Evolutionary conservation across 2,888 invertebrate species (phyloP), one percentile per base, ranked within the genome.

Genomic region (Eumerus sabulonum): DNA sequence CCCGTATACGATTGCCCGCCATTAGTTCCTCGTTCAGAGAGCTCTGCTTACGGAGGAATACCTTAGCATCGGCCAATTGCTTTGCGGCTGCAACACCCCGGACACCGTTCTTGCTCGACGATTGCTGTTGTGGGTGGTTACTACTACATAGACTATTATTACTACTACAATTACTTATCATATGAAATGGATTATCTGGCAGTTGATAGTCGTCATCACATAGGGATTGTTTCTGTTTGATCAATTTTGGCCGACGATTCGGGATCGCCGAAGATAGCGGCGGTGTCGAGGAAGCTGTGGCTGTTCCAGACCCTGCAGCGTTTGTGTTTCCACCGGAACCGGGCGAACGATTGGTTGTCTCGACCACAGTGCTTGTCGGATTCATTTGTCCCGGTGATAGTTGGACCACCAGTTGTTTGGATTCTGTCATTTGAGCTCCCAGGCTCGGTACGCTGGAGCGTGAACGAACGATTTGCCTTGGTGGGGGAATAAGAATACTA

Each of bases 1-100:
- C 96, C 76, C 93, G 90, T 84, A 96, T 88, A 64, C 96, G 90
- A 84, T 96, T 96, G n/a, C 93, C 93, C 1, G 95, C 96, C 94
- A 96, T 95, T 12, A 96, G 90, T 86, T 96, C 96, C 86, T 96
- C 96, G 85, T 96, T 96, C 76, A 97, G 91, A 1, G 96, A 96
- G 82, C 95, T 93, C 87, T 97, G 96, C 85, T 97, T 89, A n/a
- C 89, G 86, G 72, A 88, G 70, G 60, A 85, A 86, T 13, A 84
- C 73, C 91, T 92, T 85, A 40, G 83, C 76, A 54, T 83, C 84
- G 12, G 40, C 67, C 62, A 82, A 73, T 60, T 82, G 82, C 60
- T 82, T 79, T 1, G 72, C 73, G 57, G 45, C 47, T 11, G 62
- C 19, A 18, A 44, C 17, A n/a, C 45, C 63, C n/a, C 56, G 54